phyloP scores from a whole-genome alignment of 2,113 vertebrate genomes.

The Nothocercus nigrocapillus region DNA sequence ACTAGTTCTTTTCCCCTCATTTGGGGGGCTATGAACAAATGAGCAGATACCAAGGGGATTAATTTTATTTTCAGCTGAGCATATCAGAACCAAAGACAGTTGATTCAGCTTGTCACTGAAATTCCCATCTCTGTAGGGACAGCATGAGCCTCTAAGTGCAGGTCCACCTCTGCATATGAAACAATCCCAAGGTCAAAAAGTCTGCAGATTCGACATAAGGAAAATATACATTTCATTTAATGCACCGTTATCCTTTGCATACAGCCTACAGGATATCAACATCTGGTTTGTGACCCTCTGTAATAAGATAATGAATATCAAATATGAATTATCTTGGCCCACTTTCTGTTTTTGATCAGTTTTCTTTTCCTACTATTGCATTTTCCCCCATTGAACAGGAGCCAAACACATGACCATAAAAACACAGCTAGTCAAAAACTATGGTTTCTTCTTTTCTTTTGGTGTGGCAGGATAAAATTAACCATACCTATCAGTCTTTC shows the following conservation, averaged over 20 bases:
- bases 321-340: slow-evolving; percentile 61
- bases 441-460: not conserved
- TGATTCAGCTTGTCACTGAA: not conserved
- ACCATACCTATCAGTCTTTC: not conserved
- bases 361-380: slow-evolving; percentile 11
- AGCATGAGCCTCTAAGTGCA: not conserved
- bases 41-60: not conserved
- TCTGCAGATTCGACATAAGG: not conserved
- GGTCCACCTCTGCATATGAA: not conserved
- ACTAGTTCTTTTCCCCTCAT: not conserved
- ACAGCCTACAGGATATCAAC: slow-evolving; percentile 27
- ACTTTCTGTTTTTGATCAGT: not conserved
- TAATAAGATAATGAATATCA: slow-evolving; percentile 64
- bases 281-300: slow-evolving; percentile 39
- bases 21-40: not conserved
- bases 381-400: not conserved
- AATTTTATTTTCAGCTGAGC: not conserved
- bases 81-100: not conserved
- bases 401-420: slow-evolving; percentile 59
- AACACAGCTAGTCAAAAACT: not conserved
- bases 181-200: not conserved
- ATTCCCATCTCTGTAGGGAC: not conserved
- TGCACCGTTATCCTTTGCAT: not conserved
- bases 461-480: not conserved
- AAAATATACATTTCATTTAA: not conserved